Conservation (phyloP, 2,797 vertebrate species). For the Danio tinwini region DNA sequence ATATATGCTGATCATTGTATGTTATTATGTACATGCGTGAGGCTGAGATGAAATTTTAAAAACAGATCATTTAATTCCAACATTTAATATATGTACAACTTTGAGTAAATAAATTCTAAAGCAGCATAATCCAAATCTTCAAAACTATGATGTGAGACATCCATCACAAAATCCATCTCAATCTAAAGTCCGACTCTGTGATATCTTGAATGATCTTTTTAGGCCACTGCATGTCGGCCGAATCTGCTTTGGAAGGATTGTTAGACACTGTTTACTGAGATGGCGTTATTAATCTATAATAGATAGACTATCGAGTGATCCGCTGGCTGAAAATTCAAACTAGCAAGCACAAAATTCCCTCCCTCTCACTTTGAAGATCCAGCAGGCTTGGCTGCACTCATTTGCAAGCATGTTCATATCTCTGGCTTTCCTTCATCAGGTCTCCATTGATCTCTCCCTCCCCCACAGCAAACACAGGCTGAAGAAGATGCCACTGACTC, state of each 20-base stretch:
- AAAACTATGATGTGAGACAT: constrained; percentile 10
- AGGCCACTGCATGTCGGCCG: background rate
- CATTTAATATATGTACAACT: background rate
- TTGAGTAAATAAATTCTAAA: constrained; percentile 17
- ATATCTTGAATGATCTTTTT: constrained; percentile 24
- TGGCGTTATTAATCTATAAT: constrained; percentile 31
- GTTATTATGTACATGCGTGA: too few relatives aligned
- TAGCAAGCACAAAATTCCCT: constrained; percentile 10
- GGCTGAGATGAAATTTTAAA: too few relatives aligned
- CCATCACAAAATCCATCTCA: constrained; percentile 26
- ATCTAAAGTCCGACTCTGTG: constrained; percentile 12
- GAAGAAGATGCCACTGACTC: background rate
- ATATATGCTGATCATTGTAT: too few relatives aligned
- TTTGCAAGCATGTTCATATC: constrained; percentile 25
- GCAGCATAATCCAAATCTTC: background rate
- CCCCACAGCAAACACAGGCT: background rate
- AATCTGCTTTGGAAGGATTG: constrained; percentile 22
- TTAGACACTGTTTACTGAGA: constrained; percentile 9
- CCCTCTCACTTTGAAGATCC: constrained; percentile 32
- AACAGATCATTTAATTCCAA: too few relatives aligned
- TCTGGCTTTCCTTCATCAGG: constrained; percentile 16
- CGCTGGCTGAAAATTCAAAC: constrained; percentile 23
- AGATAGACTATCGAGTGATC: constrained; percentile 25
- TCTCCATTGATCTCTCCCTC: constrained; percentile 10
- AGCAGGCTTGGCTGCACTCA: constrained; percentile 13